Evolutionary conservation across 2,797 vertebrate species (phyloP).

Genomic region (Channallabes apus): DNA sequence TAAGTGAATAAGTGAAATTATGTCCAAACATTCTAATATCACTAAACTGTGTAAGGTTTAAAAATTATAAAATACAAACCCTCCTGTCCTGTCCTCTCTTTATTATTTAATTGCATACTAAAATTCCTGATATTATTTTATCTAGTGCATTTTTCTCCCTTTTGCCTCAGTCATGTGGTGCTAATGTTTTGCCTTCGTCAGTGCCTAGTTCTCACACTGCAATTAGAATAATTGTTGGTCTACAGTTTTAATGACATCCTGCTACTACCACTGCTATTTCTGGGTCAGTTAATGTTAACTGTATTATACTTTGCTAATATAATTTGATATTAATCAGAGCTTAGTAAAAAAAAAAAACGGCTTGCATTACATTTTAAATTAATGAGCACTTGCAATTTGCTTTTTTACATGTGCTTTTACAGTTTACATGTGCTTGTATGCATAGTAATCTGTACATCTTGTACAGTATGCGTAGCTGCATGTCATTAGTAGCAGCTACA

Average conservation of each 20-base stretch:
- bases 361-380: neutral
- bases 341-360: neutral
- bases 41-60: neutral
- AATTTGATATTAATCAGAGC: neutral
- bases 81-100: neutral
- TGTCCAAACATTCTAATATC: no score
- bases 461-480: neutral
- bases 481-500: neutral
- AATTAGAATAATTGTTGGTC: conserved; percentile 4
- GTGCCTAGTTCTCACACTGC: neutral
- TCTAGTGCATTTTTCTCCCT: neutral
- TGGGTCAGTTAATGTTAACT: neutral
- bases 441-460: neutral
- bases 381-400: neutral
- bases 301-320: neutral
- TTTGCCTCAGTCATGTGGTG: neutral
- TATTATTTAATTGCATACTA: neutral
- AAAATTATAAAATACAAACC: neutral
- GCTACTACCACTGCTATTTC: neutral
- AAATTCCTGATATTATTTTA: neutral
- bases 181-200: neutral
- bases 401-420: neutral
- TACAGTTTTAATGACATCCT: neutral
- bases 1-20: no score
- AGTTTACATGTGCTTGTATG: neutral